A percentile compares a stretch with the other conserved stretches of the same genome.
phyloP scores from a whole-genome alignment of 2,797 vertebrate species.

The Chaetodon trifasciatus region DNA sequence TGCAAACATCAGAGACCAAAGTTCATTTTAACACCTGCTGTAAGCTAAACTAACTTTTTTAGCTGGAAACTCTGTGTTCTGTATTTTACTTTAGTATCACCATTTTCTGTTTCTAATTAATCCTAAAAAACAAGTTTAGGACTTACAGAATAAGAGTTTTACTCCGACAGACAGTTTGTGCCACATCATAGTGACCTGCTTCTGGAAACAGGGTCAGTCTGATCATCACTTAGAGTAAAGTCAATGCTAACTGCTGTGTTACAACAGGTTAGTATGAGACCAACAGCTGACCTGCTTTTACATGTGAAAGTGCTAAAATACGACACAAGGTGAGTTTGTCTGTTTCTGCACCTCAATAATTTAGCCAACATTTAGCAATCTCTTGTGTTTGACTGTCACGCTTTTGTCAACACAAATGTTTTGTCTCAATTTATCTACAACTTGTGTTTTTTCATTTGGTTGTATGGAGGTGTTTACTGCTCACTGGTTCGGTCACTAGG shows the following conservation, averaged over 20 bases:
- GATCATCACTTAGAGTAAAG: neutral
- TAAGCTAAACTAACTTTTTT: no score
- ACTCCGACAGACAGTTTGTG: neutral
- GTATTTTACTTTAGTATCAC: neutral
- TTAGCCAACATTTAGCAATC: neutral
- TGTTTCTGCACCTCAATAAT: neutral
- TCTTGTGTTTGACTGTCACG: neutral
- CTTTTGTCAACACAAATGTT: neutral
- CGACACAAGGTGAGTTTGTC: no score
- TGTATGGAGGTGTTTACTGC: no score
- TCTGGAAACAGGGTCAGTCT: neutral
- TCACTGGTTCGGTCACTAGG: no score
- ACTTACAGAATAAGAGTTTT: neutral
- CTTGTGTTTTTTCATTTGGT: no score
- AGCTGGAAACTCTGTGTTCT: no score
- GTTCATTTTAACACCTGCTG: neutral
- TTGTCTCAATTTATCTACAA: no score
- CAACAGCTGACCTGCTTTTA: no score
- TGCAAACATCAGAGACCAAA: neutral
- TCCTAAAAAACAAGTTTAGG: neutral
- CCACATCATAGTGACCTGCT: neutral
- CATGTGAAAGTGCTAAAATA: neutral
- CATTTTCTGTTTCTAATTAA: neutral
- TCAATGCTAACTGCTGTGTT: neutral
- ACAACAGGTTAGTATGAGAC: neutral